Evolutionary conservation across 2,888 invertebrate species (phyloP), one percentile per base, ranked within the genome.

Genomic region (Mythimna ferrago): DNA sequence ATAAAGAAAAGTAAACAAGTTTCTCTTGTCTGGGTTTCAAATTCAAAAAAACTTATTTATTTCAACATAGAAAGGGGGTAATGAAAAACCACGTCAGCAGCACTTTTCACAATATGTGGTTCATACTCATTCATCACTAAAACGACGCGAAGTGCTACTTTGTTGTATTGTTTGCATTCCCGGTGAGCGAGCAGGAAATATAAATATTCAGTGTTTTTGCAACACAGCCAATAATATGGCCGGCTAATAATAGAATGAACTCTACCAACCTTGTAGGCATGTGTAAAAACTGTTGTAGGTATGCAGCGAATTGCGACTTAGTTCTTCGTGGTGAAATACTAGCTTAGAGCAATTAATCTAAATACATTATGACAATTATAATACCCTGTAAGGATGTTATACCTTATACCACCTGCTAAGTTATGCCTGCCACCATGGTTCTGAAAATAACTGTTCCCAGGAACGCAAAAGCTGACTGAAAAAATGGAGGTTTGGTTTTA

Each of bases 171-270:
- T 84, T 85, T 76, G 78, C 71, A 82, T 81, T 86, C 78, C 73
- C 62, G 56, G 73, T 57, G 71, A 73, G 81, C 73, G 75, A 77
- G 76, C 76, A 79, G 85, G 82, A 85, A 80, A 73, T 84, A 84
- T 86, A 84, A 86, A 85, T 85, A 85, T 86, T 70, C 85, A 85
- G 70, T 84, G 85, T 86, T 85, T 81, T 86, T 86, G 82, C 85
- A 84, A 82, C 77, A 81, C 78, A 69, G 70, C 72, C 82, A 82
- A 78, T 82, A 82, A 80, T 78, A 72, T 71, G 57, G 51, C 58
- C 26, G 6, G 71, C 60, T 85, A 84, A 73, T 80, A 75, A 85
- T 84, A 83, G 86, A 69, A 65, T 71, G 78, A 78, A 80, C 83
- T 83, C 62, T 10, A 71, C 56, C 76, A 78, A 85, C 80, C 77